Evolutionary conservation across 2,113 vertebrate genomes (phyloP).

Genomic region (Pandion haliaetus): DNA sequence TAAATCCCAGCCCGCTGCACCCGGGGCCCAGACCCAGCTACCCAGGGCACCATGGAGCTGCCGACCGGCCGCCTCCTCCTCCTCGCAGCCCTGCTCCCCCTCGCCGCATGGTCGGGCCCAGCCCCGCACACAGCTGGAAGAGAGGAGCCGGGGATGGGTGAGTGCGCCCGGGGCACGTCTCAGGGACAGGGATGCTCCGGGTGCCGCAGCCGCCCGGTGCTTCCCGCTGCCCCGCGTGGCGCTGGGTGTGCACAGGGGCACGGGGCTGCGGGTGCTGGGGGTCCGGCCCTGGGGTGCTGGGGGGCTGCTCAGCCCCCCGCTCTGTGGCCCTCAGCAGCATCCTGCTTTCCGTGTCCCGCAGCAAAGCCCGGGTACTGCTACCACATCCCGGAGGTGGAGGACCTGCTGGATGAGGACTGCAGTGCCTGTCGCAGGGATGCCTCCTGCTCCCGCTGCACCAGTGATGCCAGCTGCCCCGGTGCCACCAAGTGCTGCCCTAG

Average conservation of each 20-base stretch:
- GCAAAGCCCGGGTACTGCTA: slow-evolving; percentile 49
- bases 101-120: rapidly evolving
- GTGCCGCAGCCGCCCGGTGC: rapidly evolving
- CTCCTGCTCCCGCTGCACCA: neutral
- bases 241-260: rapidly evolving
- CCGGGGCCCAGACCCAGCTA: neutral
- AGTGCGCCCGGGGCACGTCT: neutral
- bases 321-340: rapidly evolving
- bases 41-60: slow-evolving; percentile 34
- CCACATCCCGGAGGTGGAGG: neutral
- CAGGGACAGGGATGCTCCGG: neutral
- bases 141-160: neutral
- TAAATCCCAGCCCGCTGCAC: slow-evolving; percentile 13
- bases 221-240: rapidly evolving
- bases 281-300: neutral
- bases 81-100: neutral
- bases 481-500: slow-evolving; percentile 55
- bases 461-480: neutral
- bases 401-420: neutral
- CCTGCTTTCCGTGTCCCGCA: neutral
- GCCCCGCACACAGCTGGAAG: rapidly evolving
- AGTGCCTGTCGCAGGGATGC: neutral
- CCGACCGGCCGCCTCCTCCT: neutral
- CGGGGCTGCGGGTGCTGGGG: rapidly evolving
- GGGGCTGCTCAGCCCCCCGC: neutral